Evolutionary conservation across 2,888 invertebrate genomes (phyloP), one percentile per base, ranked within the genome.

Genomic region (Seladonia tumulorum): DNA sequence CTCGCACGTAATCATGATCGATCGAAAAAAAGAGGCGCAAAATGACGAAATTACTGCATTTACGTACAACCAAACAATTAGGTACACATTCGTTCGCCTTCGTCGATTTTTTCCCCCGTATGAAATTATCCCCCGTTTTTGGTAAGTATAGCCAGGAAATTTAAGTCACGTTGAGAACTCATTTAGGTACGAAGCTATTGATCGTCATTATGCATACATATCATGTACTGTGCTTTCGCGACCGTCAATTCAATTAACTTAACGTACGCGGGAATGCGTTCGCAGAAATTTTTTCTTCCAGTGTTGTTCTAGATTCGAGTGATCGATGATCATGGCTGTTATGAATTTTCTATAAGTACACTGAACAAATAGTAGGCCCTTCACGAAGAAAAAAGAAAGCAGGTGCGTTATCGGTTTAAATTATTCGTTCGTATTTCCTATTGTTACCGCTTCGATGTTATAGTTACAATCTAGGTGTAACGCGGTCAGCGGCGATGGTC

Each of bases 21-120:
- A 45, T 42, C 42, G 5, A 42, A 70, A 68, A 66, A 70, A 42
- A 70, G 14, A 42, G 42, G 70, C 10, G 2, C 42, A 66, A 35
- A 66, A 66, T 66, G 18, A 18, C 39, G 66, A 66, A 77, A 77
- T 77, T 68, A 53, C 76, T 7, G 29, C 66, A 49, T 66, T 68
- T 49, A 77, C 18, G 49, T 77, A 68, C 42, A 70, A 53, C 70
- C 39, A 57, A 78, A 70, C 53, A 78, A 78, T 78, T 78, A 71
- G 39, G 77, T 70, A 70, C 42, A 70, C 29, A 57, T 78, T 70
- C 70, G 77, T 70, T 77, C 70, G 57, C 0, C 39, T n/a, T 70
- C 42, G 22, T 70, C 14, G 29, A 63, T 25, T 22, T 66, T 66
- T 66, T 66, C 12, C 4, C 4, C n/a, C 12, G 35, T 42, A 22